These are phyloP conservation scores for Alosa sapidissima DNA, from an alignment of 2,797 vertebrate genomes.

Conservation along the genomic window DNA sequence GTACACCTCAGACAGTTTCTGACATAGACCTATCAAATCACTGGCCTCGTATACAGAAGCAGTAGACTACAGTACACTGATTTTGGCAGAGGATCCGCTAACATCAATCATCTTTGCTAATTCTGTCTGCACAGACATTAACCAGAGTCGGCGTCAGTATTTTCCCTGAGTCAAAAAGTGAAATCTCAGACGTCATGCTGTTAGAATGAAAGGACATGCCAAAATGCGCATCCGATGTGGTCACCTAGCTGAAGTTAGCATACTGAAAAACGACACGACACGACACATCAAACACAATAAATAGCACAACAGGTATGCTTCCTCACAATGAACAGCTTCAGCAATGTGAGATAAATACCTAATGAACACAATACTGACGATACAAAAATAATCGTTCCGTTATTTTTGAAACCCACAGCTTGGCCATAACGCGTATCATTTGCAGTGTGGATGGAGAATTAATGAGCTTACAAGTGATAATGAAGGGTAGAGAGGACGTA, in stretches of 20 bases:
- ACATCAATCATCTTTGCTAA: not conserved
- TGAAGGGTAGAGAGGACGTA: not conserved
- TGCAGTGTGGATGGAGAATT: not conserved
- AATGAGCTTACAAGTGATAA: not conserved
- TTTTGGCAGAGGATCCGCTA: not conserved
- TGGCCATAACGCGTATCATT: not conserved
- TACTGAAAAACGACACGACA: not conserved
- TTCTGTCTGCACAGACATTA: not conserved
- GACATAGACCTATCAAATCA: not conserved
- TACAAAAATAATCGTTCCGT: not conserved
- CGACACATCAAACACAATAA: not conserved
- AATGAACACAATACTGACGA: not conserved
- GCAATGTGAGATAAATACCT: not conserved
- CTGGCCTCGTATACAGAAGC: not conserved
- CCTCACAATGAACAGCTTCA: not conserved
- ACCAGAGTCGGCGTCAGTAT: not conserved
- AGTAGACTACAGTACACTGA: not conserved
- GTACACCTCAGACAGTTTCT: not conserved
- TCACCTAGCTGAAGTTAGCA: slow-evolving; percentile 1
- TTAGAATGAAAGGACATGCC: slow-evolving; percentile 19
- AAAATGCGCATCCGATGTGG: slow-evolving; percentile 22
- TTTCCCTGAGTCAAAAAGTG: slow-evolving; percentile 16
- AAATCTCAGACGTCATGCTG: slow-evolving; percentile 16
- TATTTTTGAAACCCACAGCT: not conserved
- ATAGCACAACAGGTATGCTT: not conserved